Conservation (phyloP, 2,797 vertebrate genomes). For the Mastacembelus armatus region DNA sequence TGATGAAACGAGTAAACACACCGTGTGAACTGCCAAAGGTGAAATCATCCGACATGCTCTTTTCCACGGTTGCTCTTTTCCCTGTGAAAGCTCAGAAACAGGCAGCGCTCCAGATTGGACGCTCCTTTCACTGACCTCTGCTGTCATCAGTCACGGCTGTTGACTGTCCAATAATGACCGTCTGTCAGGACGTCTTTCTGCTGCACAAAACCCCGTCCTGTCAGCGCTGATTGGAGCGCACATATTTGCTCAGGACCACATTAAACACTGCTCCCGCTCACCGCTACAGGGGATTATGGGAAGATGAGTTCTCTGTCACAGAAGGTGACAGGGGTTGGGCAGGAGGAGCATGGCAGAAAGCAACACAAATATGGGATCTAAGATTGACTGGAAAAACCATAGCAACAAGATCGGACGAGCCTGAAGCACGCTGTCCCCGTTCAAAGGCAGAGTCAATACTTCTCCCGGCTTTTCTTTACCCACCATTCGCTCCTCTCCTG, state of each 20-base stretch:
- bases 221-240: constrained; percentile 78
- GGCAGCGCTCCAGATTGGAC: constrained; percentile 75
- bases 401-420: constrained; percentile 75
- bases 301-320: constrained; percentile 78
- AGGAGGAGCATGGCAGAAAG: constrained; percentile 47
- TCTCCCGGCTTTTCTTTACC: constrained; percentile 72
- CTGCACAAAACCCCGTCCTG: constrained; percentile 69
- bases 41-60: constrained; percentile 77
- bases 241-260: constrained; percentile 79
- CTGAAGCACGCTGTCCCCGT: constrained; percentile 70
- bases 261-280: constrained; percentile 61
- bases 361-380: constrained; percentile 69
- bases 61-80: constrained; percentile 70
- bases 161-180: constrained; percentile 78
- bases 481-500: constrained; percentile 67
- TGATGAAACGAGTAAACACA: constrained; percentile 74
- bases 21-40: constrained; percentile 68
- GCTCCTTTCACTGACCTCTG: constrained; percentile 77
- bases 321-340: constrained; percentile 42
- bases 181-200: constrained; percentile 71
- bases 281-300: constrained; percentile 76
- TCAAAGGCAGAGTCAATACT: constrained; percentile 78
- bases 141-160: constrained; percentile 83
- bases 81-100: constrained; percentile 71
- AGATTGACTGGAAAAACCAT: constrained; percentile 79